Conservation (phyloP, 2,888 invertebrate genomes). For the Drosophila histrio region DNA sequence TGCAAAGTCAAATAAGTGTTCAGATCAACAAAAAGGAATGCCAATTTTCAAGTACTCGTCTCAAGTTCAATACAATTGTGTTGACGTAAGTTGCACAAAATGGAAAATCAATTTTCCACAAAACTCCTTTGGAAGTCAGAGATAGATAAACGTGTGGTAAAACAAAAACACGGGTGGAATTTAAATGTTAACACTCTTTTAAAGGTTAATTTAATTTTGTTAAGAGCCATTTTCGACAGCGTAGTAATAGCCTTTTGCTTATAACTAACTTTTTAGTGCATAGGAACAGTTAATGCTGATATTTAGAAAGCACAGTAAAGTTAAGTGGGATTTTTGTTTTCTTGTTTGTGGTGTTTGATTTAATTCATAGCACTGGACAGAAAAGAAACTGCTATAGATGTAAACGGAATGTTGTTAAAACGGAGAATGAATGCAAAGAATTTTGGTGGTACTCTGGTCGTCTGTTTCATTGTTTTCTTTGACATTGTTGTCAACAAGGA, state of each 20-base stretch:
- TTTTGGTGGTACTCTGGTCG: background rate
- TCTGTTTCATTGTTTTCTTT: slow-evolving; percentile 51
- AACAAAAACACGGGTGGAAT: slow-evolving; percentile 4
- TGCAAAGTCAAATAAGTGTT: slow-evolving; percentile 9
- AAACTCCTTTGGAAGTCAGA: background rate
- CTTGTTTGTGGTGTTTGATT: too few species aligned
- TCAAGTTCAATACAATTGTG: background rate
- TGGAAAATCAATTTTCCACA: slow-evolving; percentile 11
- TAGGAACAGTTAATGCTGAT: too few species aligned
- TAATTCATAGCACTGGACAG: slow-evolving; percentile 1
- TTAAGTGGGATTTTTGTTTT: too few species aligned
- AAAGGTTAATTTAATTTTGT: background rate
- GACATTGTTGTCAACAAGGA: slow-evolving; percentile 52
- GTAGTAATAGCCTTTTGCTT: too few species aligned
- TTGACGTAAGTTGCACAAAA: background rate
- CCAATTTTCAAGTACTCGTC: slow-evolving; percentile 11
- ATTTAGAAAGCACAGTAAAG: too few species aligned
- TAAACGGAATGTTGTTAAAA: background rate
- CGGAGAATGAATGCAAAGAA: background rate
- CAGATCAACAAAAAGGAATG: slow-evolving; percentile 18
- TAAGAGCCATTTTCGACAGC: too few species aligned
- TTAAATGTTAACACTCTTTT: background rate
- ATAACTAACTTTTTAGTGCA: too few species aligned
- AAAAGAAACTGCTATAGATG: background rate
- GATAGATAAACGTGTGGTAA: background rate